A percentile compares a stretch with the other conserved stretches of the same genome.
These are phyloP conservation scores for Atrichornis clamosus DNA, from an alignment of 2,113 vertebrate genomes.

Conservation along the genomic window DNA sequence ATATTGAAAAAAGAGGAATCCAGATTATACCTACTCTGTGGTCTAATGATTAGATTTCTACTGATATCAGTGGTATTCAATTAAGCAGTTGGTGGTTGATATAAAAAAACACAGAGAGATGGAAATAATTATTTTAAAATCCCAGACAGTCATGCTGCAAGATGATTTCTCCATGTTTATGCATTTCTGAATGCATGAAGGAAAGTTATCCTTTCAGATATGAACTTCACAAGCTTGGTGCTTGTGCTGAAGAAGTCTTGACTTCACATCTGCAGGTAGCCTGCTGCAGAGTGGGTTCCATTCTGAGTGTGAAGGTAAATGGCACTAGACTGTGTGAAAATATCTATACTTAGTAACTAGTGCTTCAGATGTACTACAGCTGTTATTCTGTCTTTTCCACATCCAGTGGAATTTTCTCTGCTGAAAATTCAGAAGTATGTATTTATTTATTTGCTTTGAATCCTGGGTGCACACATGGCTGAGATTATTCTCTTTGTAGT, in stretches of 20 bases:
- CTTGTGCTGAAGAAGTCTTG: neutral
- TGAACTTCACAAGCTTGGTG: neutral
- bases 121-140: neutral
- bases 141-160: neutral
- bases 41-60: neutral
- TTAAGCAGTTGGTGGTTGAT: neutral
- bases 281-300: neutral
- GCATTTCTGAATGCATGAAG: neutral
- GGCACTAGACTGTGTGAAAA: neutral
- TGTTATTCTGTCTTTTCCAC: neutral
- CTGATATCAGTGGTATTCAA: neutral
- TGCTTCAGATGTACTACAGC: neutral
- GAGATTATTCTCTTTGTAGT: neutral
- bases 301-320: neutral
- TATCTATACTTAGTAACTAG: neutral
- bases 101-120: neutral
- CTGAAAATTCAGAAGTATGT: neutral
- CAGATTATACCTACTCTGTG: neutral
- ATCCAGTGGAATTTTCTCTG: neutral
- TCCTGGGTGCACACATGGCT: neutral
- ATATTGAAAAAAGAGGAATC: neutral
- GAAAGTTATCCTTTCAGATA: neutral
- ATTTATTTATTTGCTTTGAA: neutral
- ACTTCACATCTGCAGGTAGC: neutral
- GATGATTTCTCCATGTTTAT: neutral